These are phyloP conservation scores for Chaetogeoica ovagalla DNA, from an alignment of 2,888 invertebrate genomes.

Conservation along the genomic window DNA sequence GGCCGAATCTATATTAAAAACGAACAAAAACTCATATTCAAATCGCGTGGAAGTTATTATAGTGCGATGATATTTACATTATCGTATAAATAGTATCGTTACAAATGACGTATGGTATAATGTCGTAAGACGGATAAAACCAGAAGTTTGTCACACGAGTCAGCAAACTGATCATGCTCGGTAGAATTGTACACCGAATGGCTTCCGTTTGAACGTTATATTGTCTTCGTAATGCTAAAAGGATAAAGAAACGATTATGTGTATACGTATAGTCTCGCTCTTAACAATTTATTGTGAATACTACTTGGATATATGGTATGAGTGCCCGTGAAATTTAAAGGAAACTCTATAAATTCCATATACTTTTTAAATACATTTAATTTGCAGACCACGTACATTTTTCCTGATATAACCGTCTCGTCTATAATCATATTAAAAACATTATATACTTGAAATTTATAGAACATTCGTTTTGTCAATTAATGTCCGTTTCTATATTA, in stretches of 20 bases:
- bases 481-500: not conserved
- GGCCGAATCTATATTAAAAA: conserved; percentile 65
- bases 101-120: conserved; percentile 70
- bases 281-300: not conserved
- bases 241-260: not conserved
- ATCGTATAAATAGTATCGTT: conserved; percentile 70
- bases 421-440: not conserved
- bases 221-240: not conserved
- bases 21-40: too few species aligned
- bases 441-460: not conserved
- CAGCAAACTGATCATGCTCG: conserved; percentile 38
- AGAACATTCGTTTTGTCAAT: too few species aligned
- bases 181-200: conserved; percentile 33
- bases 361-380: not conserved
- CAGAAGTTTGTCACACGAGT: conserved; percentile 9
- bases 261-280: too few species aligned
- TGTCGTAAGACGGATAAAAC: conserved; percentile 57
- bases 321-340: not conserved
- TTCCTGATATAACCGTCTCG: not conserved
- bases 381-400: not conserved
- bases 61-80: conserved; percentile 17
- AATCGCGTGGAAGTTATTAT: too few species aligned
- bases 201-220: not conserved
- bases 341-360: not conserved
- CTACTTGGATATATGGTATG: not conserved